Percentiles rank a stretch among this genome's conserved stretches.
These are phyloP conservation scores for Biston stratarius DNA, from an alignment of 2,888 invertebrate genomes.

Conservation along the genomic window DNA sequence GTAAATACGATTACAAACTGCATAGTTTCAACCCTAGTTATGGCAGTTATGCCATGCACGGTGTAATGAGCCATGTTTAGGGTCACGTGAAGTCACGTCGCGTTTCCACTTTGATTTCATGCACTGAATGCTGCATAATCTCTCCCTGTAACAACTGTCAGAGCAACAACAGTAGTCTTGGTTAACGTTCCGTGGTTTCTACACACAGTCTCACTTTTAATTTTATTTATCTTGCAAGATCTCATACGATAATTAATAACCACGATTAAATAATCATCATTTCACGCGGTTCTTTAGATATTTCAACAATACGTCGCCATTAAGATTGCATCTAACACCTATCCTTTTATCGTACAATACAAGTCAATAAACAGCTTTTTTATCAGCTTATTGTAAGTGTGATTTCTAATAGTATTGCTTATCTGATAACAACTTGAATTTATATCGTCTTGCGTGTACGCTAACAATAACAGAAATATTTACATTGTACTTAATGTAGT, in stretches of 20 bases:
- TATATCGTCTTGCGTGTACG: slow-evolving; percentile 48
- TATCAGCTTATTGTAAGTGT: slow-evolving; percentile 60
- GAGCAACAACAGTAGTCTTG: slow-evolving; percentile 1
- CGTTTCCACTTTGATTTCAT: slow-evolving; percentile 45
- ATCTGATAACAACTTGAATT: slow-evolving; percentile 64
- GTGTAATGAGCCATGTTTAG: slow-evolving; percentile 50
- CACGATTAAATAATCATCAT: slow-evolving; percentile 4
- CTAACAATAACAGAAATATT: slow-evolving; percentile 17
- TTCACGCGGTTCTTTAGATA: slow-evolving; percentile 3
- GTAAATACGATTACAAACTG: not conserved
- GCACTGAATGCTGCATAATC: slow-evolving; percentile 43
- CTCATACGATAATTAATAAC: not conserved
- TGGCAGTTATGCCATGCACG: slow-evolving; percentile 1
- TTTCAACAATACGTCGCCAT: slow-evolving; percentile 22
- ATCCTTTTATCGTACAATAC: slow-evolving; percentile 47
- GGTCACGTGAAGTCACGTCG: slow-evolving; percentile 32
- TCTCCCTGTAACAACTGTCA: slow-evolving; percentile 28
- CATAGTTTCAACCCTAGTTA: slow-evolving; percentile 8
- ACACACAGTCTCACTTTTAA: not conserved
- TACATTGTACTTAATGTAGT: not conserved
- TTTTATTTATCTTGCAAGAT: slow-evolving; percentile 13
- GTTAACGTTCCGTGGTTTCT: slow-evolving; percentile 10
- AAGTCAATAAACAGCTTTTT: slow-evolving; percentile 60
- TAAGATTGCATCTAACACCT: slow-evolving; percentile 25
- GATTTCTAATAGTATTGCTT: slow-evolving; percentile 60